Evolutionary conservation across 2,888 invertebrate genomes (phyloP).

Genomic region (Dryadula phaetusa): DNA sequence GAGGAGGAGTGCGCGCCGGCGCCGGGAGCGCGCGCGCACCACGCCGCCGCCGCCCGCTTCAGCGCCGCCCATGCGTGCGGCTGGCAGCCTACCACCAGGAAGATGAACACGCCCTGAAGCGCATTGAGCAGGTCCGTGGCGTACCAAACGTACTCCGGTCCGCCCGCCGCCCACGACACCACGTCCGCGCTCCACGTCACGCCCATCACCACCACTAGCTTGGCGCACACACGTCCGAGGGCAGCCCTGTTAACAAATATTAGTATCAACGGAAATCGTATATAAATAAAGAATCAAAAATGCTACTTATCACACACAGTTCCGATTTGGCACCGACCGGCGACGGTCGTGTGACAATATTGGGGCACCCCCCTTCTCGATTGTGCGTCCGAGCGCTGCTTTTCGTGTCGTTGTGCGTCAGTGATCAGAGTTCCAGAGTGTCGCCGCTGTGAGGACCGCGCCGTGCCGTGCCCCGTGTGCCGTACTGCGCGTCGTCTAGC

Average conservation of each 20-base stretch:
- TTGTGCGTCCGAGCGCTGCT: no score
- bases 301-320: no score
- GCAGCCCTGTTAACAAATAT: conserved; percentile 84
- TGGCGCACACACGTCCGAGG: conserved; percentile 92
- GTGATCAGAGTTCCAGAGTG: no score
- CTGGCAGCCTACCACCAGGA: conserved; percentile 94
- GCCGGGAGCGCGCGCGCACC: conserved; percentile 78
- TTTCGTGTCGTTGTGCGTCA: no score
- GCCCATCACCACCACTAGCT: conserved; percentile 88
- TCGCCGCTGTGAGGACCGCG: no score
- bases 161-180: conserved; percentile 92
- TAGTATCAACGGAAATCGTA: neutral
- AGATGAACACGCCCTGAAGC: conserved; percentile 94
- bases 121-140: conserved; percentile 93
- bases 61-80: conserved; percentile 88
- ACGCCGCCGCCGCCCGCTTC: conserved; percentile 62
- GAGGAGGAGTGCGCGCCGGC: conserved; percentile 88
- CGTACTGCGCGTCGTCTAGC: no score
- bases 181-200: conserved; percentile 89
- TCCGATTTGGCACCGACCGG: no score
- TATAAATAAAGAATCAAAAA: neutral
- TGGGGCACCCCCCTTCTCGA: no score
- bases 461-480: no score
- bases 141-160: conserved; percentile 92
- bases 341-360: no score